Evolutionary conservation across 2,113 vertebrate genomes (phyloP).

Genomic region (Sisor rabdophorus): DNA sequence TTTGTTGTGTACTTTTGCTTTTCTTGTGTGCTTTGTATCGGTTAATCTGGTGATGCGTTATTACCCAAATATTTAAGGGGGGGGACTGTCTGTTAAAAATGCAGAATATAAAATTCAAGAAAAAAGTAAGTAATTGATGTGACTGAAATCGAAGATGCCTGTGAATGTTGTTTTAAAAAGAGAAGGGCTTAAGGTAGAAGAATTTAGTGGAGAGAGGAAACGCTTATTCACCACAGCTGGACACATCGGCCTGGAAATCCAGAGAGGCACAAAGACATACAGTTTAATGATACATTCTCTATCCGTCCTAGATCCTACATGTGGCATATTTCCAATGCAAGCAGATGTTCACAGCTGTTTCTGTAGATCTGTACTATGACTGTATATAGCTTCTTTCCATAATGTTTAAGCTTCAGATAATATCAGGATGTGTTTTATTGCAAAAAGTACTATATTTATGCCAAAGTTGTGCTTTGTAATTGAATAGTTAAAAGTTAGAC

Average conservation of each 20-base stretch:
- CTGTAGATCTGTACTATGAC: constrained; percentile 13
- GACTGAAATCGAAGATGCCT: constrained; percentile 40
- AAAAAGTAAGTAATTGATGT: constrained; percentile 35
- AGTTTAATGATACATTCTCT: constrained; percentile 28
- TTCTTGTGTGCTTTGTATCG: not conserved
- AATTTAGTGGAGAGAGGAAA: constrained; percentile 20
- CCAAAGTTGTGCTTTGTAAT: not conserved
- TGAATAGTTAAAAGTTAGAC: not conserved
- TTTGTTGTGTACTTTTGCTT: not conserved
- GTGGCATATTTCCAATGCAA: constrained; percentile 24
- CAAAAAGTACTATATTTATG: not conserved
- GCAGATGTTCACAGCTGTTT: constrained; percentile 36
- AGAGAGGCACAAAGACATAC: constrained; percentile 3
- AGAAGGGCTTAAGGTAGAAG: constrained; percentile 24
- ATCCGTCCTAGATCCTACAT: not conserved
- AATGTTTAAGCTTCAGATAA: constrained; percentile 34
- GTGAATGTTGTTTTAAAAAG: constrained; percentile 36
- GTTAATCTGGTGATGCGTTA: constrained; percentile 6
- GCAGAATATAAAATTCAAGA: constrained; percentile 32
- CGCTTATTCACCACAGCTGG: constrained; percentile 44
- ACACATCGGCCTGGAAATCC: constrained; percentile 42
- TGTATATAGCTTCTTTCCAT: constrained; percentile 20
- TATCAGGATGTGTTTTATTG: not conserved
- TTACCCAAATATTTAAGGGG: not conserved
- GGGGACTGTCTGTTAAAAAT: constrained; percentile 13